Percentiles rank a stretch among this genome's conserved stretches.
These are phyloP conservation scores for Ceyx erithaca DNA, from an alignment of 2,797 vertebrate species.

Conservation along the genomic window DNA sequence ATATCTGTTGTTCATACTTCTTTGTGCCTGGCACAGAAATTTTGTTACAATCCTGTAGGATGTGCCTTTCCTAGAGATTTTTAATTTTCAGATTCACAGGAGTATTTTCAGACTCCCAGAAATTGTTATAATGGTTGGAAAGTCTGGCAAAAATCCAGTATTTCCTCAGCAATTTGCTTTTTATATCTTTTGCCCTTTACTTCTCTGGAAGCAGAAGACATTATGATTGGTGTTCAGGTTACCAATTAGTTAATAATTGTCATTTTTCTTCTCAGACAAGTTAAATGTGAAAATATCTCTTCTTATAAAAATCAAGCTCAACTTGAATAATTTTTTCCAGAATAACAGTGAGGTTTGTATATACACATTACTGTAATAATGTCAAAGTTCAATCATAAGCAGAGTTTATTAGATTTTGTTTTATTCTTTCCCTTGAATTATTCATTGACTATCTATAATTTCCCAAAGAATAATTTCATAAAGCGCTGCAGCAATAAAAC, in stretches of 20 bases:
- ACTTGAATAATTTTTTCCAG: conserved; percentile 7
- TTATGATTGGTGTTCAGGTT: background rate
- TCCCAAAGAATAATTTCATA: conserved; percentile 79
- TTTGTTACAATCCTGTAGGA: background rate
- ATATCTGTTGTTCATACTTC: background rate
- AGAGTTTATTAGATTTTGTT: conserved; percentile 77
- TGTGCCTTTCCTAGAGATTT: background rate
- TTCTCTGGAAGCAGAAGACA: background rate
- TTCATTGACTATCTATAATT: conserved; percentile 76
- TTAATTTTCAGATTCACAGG: background rate
- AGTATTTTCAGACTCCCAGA: background rate
- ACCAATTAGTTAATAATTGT: conserved; percentile 4
- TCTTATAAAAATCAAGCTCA: conserved; percentile 6
- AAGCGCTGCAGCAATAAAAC: conserved; percentile 66
- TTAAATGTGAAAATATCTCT: background rate
- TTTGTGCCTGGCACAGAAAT: background rate
- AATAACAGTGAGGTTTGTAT: background rate
- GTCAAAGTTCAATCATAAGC: conserved; percentile 74
- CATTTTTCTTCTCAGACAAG: conserved; percentile 31
- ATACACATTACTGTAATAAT: conserved; percentile 35
- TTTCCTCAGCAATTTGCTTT: background rate
- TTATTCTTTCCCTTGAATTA: conserved; percentile 78
- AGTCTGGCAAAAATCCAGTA: background rate
- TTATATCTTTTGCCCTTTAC: background rate
- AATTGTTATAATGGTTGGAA: background rate